Evolutionary conservation across 1,140 invertebrate species (phyloP), one percentile per base, ranked within the genome.

Genomic region (Lucilia sericata): DNA sequence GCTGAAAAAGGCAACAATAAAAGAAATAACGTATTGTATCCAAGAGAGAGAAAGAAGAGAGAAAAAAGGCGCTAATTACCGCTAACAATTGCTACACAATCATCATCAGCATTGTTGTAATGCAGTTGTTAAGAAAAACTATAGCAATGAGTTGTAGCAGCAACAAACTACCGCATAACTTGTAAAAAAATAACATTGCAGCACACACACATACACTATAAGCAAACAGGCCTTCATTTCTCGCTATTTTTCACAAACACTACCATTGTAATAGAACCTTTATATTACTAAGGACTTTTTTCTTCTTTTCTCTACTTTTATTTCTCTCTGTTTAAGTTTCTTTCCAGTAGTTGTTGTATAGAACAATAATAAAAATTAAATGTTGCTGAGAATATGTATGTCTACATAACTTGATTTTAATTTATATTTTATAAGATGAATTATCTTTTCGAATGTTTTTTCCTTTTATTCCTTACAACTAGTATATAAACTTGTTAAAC

Each of bases 41-140:
- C 25, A 2, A 30, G 13, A 1, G 0, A 60, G 55, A 60, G 55
- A 17, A 14, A 60, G 55, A 60, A 14, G 17, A 1, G 55, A 25
- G n/a, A 80, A 51, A 80, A 51, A 80, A 49, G 76, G 76, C 76
- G 76, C 76, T 80, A 80, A 80, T 80, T 80, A 80, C 76, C 42
- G 47, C 76, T 80, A 80, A 80, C 76, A 80, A 80, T 80, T 80
- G 76, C 49, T 80, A 80, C 34, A 80, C 76, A 80, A 80, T 80
- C 36, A 80, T 76, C 74, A 76, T 30, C 3, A n/a, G n/a, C n/a
- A 30, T 76, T 70, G 65, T 70, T 70, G 65, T 70, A 70, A 70
- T 70, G 65, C 65, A 70, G 65, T 70, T 70, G 65, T 70, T 70
- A 70, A 70, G 19, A 25, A 70, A 70, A 55, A 70, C 65, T 70